These are phyloP conservation scores for Alectoris magna DNA, from an alignment of 2,797 vertebrate species.

Conservation along the genomic window DNA sequence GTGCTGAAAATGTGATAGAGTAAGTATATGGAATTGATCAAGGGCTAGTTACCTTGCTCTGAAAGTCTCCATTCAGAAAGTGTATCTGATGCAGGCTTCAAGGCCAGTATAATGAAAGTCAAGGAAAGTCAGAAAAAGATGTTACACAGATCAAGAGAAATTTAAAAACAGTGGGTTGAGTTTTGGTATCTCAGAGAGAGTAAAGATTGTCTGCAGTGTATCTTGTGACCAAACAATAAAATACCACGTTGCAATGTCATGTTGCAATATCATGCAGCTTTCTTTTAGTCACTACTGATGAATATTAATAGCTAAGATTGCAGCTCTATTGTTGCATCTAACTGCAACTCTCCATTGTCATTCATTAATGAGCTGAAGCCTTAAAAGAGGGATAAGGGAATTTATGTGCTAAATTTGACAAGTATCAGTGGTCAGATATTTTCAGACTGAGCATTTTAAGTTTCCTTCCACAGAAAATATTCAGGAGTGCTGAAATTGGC, in stretches of 20 bases:
- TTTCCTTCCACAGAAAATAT: not conserved
- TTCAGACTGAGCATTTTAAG: not conserved
- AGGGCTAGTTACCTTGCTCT: not conserved
- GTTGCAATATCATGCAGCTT: no score
- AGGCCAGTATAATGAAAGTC: not conserved
- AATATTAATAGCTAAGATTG: constrained; percentile 39
- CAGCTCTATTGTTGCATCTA: constrained; percentile 5
- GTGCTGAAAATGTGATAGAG: not conserved
- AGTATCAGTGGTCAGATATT: not conserved
- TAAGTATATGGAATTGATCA: not conserved
- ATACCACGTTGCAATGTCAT: constrained; percentile 13
- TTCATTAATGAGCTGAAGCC: not conserved
- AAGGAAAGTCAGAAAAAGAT: not conserved
- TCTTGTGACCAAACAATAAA: not conserved
- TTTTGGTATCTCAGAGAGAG: not conserved
- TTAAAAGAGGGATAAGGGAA: not conserved
- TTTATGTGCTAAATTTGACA: not conserved
- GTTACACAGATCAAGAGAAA: not conserved
- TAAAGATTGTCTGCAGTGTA: not conserved
- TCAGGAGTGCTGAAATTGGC: not conserved
- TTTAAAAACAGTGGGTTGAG: not conserved
- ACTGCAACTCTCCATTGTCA: not conserved
- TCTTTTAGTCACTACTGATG: constrained; percentile 21
- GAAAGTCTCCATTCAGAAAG: not conserved
- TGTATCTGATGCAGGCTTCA: not conserved